phyloP scores from a whole-genome alignment of 2,113 vertebrate genomes.

The Connochaetes taurinus region DNA sequence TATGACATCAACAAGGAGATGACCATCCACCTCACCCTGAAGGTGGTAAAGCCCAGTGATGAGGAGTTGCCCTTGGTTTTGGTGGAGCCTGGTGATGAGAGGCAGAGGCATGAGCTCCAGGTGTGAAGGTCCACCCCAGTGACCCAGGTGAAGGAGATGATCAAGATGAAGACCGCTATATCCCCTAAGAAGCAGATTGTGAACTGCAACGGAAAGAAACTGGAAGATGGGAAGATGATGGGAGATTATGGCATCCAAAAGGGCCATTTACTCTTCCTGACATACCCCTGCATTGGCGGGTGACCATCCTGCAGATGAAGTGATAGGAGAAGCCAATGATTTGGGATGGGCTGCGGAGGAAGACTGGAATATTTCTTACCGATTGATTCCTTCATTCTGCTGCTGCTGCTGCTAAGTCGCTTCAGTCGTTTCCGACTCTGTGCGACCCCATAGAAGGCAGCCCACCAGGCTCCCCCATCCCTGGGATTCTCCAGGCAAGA shows the following conservation, averaged over 20 bases:
- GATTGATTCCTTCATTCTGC: background rate
- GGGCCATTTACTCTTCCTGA: background rate
- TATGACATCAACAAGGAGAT: slow-evolving; percentile 16
- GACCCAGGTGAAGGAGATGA: slow-evolving; percentile 17
- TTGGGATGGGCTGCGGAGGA: too few species aligned
- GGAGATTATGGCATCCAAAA: background rate
- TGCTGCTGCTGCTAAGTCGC: too few species aligned
- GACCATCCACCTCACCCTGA: slow-evolving; percentile 22
- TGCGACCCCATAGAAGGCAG: too few species aligned
- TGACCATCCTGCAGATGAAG: background rate
- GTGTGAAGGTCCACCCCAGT: background rate
- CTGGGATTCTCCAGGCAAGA: too few species aligned
- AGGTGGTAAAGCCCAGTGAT: slow-evolving; percentile 25
- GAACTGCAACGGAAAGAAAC: slow-evolving; percentile 40
- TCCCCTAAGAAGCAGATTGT: background rate
- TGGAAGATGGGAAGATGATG: slow-evolving; percentile 47
- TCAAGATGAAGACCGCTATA: background rate
- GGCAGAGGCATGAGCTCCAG: background rate
- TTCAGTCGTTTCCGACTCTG: too few species aligned
- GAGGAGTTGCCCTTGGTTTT: slow-evolving; percentile 7
- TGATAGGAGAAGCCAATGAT: background rate
- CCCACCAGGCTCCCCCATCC: too few species aligned
- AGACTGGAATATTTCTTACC: background rate
- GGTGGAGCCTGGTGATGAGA: background rate
- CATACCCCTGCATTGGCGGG: background rate